Evolutionary conservation across 2,888 invertebrate genomes (phyloP).

Genomic region (Hyles lineata): DNA sequence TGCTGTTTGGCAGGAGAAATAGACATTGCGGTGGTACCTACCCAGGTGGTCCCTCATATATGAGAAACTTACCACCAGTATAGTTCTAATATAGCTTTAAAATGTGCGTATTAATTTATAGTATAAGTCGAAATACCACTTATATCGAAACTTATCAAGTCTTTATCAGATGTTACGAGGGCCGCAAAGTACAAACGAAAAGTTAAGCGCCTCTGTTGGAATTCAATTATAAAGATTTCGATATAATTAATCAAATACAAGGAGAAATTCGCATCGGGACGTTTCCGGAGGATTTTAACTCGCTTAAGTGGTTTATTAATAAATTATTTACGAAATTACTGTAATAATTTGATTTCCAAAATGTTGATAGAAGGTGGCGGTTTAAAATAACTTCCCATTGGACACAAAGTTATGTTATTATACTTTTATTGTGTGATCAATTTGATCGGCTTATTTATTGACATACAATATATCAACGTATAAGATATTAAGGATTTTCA

Average conservation of each 20-base stretch:
- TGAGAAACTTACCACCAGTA: no score
- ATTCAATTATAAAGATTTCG: slow-evolving; percentile 27
- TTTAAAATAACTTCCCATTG: not conserved
- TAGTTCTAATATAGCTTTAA: not conserved
- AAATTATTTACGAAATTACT: not conserved
- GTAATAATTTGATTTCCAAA: not conserved
- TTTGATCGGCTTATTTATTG: no score
- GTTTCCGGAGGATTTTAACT: not conserved
- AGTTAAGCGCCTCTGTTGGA: slow-evolving; percentile 5
- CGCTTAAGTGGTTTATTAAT: slow-evolving; percentile 18
- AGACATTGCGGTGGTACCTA: no score
- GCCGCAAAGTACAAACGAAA: slow-evolving; percentile 5
- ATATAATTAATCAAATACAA: slow-evolving; percentile 23
- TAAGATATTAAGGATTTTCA: no score
- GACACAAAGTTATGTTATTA: not conserved
- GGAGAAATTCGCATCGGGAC: slow-evolving; percentile 17
- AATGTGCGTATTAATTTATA: no score
- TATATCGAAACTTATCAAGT: slow-evolving; percentile 26
- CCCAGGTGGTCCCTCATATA: no score
- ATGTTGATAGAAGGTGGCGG: not conserved
- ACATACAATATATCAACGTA: no score
- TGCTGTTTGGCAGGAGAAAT: no score
- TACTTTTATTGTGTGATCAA: not conserved
- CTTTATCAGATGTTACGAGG: slow-evolving; percentile 16
- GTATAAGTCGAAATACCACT: not conserved